Conservation (phyloP, 2,113 vertebrate genomes). For the Podarcis cretensis region DNA sequence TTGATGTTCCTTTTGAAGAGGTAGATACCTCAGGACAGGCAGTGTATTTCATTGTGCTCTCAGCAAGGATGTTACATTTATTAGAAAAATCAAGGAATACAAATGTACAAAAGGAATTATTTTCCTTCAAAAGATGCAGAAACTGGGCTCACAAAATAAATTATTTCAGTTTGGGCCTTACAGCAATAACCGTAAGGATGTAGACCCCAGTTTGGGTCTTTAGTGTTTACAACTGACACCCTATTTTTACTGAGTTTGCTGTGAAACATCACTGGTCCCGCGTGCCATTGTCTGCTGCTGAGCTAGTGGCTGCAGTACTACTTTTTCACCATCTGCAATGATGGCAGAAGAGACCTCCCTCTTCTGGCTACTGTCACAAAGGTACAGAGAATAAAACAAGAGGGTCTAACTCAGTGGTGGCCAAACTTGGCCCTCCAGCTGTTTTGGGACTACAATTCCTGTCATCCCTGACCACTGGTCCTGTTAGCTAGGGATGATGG, state of each 20-base stretch:
- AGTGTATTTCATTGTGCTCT: slow-evolving; percentile 26
- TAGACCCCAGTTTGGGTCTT: slow-evolving; percentile 29
- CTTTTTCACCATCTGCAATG: background rate
- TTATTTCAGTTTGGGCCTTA: slow-evolving; percentile 20
- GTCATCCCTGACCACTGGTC: too few relatives aligned
- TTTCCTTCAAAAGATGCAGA: slow-evolving; percentile 53
- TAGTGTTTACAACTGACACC: slow-evolving; percentile 24
- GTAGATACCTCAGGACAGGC: slow-evolving; percentile 38
- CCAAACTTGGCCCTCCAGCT: too few relatives aligned
- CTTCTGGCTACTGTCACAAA: background rate
- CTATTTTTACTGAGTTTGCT: background rate
- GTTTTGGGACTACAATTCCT: too few relatives aligned
- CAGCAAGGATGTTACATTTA: background rate
- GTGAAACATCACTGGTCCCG: background rate
- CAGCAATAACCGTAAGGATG: slow-evolving; percentile 9
- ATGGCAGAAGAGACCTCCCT: background rate
- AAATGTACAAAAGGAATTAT: slow-evolving; percentile 30
- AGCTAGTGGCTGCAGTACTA: slow-evolving; percentile 13
- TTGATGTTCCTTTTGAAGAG: slow-evolving; percentile 21
- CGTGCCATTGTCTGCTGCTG: background rate
- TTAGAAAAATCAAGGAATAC: slow-evolving; percentile 34
- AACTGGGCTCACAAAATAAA: slow-evolving; percentile 47
- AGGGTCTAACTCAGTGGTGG: background rate
- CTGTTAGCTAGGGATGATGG: too few relatives aligned
- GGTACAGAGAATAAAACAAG: background rate